Base-by-base conservation (phyloP, 2,888 invertebrate species). In the Callimorpha dominula region DNA sequence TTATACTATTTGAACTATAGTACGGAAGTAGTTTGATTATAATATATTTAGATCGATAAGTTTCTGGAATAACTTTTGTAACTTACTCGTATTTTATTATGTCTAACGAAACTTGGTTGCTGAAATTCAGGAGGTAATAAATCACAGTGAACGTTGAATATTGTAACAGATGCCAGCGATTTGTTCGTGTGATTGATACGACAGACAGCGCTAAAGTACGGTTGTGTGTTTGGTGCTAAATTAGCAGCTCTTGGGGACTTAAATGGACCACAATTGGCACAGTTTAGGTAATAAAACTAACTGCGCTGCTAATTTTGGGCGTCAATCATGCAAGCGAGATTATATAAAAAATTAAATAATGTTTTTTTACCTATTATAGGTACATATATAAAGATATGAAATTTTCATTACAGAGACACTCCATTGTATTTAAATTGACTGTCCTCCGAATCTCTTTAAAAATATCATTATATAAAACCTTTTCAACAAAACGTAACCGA, bases 171-270 rank as follows among this genome's bases (percentile, higher is more conserved):
- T 83, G 82, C 70, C 65, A 40, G 14, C 42, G 70, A 83, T 73
- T 73, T 78, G 78, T 68, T 74, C 50, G 57, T 62, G 42, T 80
- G 78, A 82, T 82, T 81, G 75, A 83, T 82, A 68, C 4, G 43
- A 17, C 12, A 14, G 43, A 15, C 11, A 14, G 15, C 15, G 63
- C 42, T 42, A 46, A 68, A 60, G 68, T 46, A 46, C 65, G 20
- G 49, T 65, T 46, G 65, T n/a, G 17, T 65, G 65, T 65, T 43
- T 12, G 14, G 67, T 9, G n/a, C 42, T n/a, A 54, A 54, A 67
- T 67, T 67, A 52, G 52, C 52, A 42, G 52, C n/a, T 17, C n/a
- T n/a, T 40, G 40, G 40, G 8, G 52, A 54, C 52, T 67, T 67
- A 65, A 65, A 50, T 65, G 50, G 15, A 65, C 49, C 50, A 50